Conservation (phyloP, 2,797 vertebrate species). For the Pantherophis alleghaniensis region DNA sequence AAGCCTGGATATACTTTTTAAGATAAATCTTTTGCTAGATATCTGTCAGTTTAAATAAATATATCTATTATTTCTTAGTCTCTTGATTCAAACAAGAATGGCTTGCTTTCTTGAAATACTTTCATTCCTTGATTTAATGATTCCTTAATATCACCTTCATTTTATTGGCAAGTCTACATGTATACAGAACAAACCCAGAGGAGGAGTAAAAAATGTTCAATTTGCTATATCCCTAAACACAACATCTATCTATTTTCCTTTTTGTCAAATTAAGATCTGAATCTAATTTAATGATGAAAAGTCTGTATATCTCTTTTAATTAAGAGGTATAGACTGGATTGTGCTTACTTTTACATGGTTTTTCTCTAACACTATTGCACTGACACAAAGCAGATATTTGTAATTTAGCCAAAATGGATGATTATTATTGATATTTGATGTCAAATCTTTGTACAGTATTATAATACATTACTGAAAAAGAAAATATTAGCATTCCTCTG, state of each 20-base stretch:
- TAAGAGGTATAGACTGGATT: background rate
- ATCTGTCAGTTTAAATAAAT: conserved; percentile 31
- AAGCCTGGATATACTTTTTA: background rate
- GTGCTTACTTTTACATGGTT: background rate
- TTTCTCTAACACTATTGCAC: background rate
- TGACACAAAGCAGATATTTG: background rate
- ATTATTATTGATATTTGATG: background rate
- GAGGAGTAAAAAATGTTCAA: background rate
- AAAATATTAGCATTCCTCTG: background rate
- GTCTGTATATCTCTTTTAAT: background rate
- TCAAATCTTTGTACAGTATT: background rate
- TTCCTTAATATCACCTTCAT: background rate
- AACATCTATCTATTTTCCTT: background rate
- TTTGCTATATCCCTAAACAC: background rate
- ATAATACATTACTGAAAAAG: background rate
- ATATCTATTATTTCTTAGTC: background rate
- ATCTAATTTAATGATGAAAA: background rate
- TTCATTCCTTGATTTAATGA: background rate
- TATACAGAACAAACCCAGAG: background rate
- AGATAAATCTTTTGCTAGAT: conserved; percentile 22
- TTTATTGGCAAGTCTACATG: background rate
- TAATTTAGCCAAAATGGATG: background rate
- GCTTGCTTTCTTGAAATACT: conserved; percentile 10
- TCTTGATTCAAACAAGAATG: background rate
- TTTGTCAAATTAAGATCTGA: background rate